Conservation (phyloP, 2,113 vertebrate genomes). For the human region DNA sequence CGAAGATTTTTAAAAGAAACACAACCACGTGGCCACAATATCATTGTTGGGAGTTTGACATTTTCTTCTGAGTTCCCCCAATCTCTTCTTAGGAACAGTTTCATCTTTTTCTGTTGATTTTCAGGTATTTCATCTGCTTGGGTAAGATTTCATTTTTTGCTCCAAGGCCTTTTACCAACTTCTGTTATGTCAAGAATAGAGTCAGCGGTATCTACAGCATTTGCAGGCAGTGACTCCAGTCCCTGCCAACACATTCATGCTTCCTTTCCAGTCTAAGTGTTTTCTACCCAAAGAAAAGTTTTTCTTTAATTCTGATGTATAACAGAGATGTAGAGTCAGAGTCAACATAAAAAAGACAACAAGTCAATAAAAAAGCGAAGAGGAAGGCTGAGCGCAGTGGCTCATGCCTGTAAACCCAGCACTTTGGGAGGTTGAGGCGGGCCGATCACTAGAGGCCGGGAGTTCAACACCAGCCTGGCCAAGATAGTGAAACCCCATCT, state of each 20-base stretch:
- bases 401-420: no score
- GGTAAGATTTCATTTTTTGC: constrained; percentile 16
- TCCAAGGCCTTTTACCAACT: not conserved
- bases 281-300: not conserved
- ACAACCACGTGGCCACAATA: not conserved
- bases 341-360: not conserved
- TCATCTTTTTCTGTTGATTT: not conserved
- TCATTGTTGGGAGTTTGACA: not conserved
- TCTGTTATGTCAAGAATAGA: not conserved
- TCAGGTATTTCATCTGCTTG: not conserved
- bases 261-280: not conserved
- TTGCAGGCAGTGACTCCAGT: not conserved
- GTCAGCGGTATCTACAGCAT: not conserved
- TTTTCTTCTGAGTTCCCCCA: not conserved
- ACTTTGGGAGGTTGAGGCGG: no score
- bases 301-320: not conserved
- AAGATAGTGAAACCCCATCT: no score
- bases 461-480: no score
- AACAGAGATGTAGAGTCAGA: constrained; percentile 28
- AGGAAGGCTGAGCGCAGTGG: not conserved
- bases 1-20: constrained; percentile 5
- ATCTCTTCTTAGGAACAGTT: not conserved
- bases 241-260: not conserved
- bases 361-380: constrained; percentile 8
- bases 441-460: no score